These are phyloP conservation scores for Pollenia griseotomentosa DNA, from an alignment of 2,888 invertebrate genomes.

Conservation along the genomic window DNA sequence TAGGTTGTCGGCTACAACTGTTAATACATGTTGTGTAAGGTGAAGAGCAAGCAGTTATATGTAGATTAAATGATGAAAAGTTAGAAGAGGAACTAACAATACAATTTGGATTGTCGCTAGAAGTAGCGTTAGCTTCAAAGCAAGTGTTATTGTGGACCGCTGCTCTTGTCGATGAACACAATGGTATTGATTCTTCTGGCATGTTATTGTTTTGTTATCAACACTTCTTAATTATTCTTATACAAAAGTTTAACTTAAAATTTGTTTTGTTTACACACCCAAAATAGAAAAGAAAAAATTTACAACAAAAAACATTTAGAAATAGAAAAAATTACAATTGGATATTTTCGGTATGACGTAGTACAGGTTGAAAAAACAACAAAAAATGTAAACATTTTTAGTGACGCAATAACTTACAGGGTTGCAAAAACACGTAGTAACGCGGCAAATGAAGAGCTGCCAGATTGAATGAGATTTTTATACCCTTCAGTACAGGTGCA, in stretches of 20 bases:
- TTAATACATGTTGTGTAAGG: slow-evolving; percentile 45
- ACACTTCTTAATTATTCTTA: slow-evolving; percentile 15
- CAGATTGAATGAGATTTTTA: neutral
- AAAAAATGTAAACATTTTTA: slow-evolving; percentile 49
- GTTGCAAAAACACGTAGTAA: neutral
- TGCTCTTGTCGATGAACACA: slow-evolving; percentile 2
- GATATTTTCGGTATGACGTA: slow-evolving; percentile 44
- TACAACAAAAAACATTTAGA: slow-evolving; percentile 7
- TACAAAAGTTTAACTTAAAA: neutral
- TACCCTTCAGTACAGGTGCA: no score
- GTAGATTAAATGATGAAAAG: slow-evolving; percentile 59
- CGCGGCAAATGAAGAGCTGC: neutral
- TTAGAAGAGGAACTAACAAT: slow-evolving; percentile 68
- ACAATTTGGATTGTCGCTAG: slow-evolving; percentile 35
- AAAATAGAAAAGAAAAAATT: neutral
- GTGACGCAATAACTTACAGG: slow-evolving; percentile 35
- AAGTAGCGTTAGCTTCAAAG: neutral
- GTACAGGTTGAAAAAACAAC: slow-evolving; percentile 5
- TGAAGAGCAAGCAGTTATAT: slow-evolving; percentile 56
- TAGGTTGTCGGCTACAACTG: slow-evolving; percentile 22
- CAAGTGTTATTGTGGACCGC: slow-evolving; percentile 7
- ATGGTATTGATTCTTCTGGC: slow-evolving; percentile 44
- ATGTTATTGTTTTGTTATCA: slow-evolving; percentile 34
- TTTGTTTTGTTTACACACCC: slow-evolving; percentile 11
- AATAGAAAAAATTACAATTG: slow-evolving; percentile 23